A percentile compares a stretch with the other conserved stretches of the same genome.
Conservation (phyloP, 2,888 invertebrate genomes). For the Lithosia quadra region DNA sequence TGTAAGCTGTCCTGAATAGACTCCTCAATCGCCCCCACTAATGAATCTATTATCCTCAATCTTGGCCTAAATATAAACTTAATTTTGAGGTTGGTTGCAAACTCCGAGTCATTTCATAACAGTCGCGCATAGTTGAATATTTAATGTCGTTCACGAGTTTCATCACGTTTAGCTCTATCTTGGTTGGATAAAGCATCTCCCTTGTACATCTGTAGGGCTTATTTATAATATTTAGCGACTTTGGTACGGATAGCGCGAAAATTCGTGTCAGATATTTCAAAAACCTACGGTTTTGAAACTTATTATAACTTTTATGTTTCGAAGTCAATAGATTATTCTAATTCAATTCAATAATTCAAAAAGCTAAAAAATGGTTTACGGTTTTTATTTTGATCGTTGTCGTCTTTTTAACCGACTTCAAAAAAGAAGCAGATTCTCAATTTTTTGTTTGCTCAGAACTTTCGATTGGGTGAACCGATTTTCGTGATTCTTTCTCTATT, state of each 20-base stretch:
- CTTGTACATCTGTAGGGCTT: constrained; percentile 16
- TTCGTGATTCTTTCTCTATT: too few relatives aligned
- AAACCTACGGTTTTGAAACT: not conserved
- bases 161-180: constrained; percentile 25
- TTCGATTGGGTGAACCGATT: too few relatives aligned
- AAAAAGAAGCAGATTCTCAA: too few relatives aligned
- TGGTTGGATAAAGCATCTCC: constrained; percentile 21
- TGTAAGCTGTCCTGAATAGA: not conserved
- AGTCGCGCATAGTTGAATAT: constrained; percentile 36
- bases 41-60: not conserved
- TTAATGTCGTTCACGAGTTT: constrained; percentile 32
- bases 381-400: too few relatives aligned
- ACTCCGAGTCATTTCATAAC: constrained; percentile 19
- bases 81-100: not conserved
- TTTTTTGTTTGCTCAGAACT: too few relatives aligned
- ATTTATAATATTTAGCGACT: constrained; percentile 20
- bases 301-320: not conserved
- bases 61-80: constrained; percentile 2
- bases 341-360: not conserved
- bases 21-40: not conserved
- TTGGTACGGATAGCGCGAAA: constrained; percentile 16
- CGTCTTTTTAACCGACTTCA: too few relatives aligned
- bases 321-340: not conserved
- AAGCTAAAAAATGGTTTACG: not conserved
- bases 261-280: not conserved